These are phyloP conservation scores for Drosophila littoralis DNA, from an alignment of 1,140 invertebrate species.

Conservation along the genomic window DNA sequence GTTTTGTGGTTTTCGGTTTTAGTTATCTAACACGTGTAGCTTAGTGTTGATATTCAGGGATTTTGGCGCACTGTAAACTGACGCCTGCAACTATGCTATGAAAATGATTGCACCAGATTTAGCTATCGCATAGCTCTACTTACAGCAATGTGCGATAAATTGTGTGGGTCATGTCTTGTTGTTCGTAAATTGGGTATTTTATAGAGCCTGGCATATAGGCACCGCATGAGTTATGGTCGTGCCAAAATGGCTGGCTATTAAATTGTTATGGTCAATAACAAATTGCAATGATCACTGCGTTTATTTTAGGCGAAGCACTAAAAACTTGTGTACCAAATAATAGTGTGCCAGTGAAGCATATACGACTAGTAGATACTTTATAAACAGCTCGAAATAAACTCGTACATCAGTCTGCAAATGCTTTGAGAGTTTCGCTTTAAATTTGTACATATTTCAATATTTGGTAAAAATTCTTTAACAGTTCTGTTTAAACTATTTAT, in stretches of 20 bases:
- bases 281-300: neutral
- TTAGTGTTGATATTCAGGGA: constrained; percentile 25
- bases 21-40: constrained; percentile 41
- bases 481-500: neutral
- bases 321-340: neutral
- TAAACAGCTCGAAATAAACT: too few relatives aligned
- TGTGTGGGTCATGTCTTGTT: constrained; percentile 1
- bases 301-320: neutral
- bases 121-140: constrained; percentile 7
- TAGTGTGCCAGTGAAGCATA: neutral
- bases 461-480: too few relatives aligned
- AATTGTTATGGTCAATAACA: constrained; percentile 32
- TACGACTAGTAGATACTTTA: neutral
- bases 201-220: neutral
- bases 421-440: too few relatives aligned
- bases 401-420: too few relatives aligned
- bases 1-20: constrained; percentile 53
- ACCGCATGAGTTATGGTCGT: neutral
- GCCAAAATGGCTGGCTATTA: constrained; percentile 6
- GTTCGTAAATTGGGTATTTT: constrained; percentile 16
- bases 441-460: too few relatives aligned
- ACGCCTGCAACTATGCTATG: constrained; percentile 57
- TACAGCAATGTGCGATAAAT: constrained; percentile 18
- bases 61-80: constrained; percentile 58
- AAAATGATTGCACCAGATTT: constrained; percentile 51